Evolutionary conservation across 2,113 vertebrate species (phyloP).

Genomic region (Promerops cafer): DNA sequence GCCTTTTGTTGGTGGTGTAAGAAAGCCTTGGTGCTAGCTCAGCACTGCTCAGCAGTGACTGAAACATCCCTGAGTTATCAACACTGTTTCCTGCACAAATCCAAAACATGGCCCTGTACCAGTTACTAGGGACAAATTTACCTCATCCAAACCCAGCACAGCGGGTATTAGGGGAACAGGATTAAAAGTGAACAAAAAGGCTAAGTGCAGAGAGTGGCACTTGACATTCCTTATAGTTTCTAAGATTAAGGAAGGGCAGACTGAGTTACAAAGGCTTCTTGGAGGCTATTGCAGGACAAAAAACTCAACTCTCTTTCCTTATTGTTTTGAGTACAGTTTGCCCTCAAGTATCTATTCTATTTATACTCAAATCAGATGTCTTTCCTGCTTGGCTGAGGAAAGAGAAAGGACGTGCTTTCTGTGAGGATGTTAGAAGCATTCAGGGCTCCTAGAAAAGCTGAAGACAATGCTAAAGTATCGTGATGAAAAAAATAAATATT

Average conservation of each 20-base stretch:
- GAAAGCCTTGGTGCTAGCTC: neutral
- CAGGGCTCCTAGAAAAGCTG: neutral
- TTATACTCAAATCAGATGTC: neutral
- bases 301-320: accelerated
- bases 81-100: neutral
- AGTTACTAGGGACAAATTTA: neutral
- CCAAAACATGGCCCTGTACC: neutral
- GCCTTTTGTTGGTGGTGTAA: neutral
- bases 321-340: neutral
- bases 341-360: neutral
- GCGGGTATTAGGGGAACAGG: accelerated
- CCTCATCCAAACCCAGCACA: neutral
- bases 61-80: neutral
- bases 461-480: neutral
- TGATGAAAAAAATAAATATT: neutral
- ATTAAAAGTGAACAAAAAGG: neutral
- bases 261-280: neutral
- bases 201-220: neutral
- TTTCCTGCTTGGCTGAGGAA: neutral
- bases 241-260: neutral
- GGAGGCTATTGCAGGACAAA: neutral
- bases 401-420: neutral
- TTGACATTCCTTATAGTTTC: neutral
- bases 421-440: neutral
- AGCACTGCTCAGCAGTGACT: neutral